Conservation (phyloP, 2,113 vertebrate species). For the Neotoma lepida region DNA sequence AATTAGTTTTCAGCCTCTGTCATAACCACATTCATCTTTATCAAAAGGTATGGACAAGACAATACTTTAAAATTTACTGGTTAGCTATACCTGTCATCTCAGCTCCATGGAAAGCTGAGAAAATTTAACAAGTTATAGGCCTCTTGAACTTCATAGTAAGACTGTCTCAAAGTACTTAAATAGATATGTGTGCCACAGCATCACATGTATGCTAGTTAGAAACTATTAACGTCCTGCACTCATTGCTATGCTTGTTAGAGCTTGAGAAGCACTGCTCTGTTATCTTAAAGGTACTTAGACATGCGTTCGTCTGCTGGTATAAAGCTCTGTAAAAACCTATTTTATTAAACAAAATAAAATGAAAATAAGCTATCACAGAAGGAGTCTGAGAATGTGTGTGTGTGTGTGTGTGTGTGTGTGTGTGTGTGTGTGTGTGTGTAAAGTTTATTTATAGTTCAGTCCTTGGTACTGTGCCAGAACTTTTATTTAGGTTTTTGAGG, state of each 20-base stretch:
- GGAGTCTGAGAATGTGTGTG: not conserved
- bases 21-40: not conserved
- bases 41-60: not conserved
- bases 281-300: not conserved
- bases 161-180: not conserved
- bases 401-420: not conserved
- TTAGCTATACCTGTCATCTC: not conserved
- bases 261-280: not conserved
- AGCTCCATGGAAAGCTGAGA: not conserved
- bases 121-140: no score
- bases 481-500: not conserved
- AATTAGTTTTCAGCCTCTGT: not conserved
- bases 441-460: not conserved
- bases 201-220: not conserved
- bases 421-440: not conserved
- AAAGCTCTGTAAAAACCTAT: not conserved
- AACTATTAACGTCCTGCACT: not conserved
- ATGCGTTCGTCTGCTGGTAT: not conserved
- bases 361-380: not conserved
- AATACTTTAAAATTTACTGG: not conserved
- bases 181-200: not conserved
- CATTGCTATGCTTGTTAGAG: not conserved
- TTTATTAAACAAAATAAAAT: not conserved
- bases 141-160: not conserved
- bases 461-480: not conserved